These are phyloP conservation scores for Decapterus maruadsi DNA, from an alignment of 2,797 vertebrate species.

Conservation along the genomic window DNA sequence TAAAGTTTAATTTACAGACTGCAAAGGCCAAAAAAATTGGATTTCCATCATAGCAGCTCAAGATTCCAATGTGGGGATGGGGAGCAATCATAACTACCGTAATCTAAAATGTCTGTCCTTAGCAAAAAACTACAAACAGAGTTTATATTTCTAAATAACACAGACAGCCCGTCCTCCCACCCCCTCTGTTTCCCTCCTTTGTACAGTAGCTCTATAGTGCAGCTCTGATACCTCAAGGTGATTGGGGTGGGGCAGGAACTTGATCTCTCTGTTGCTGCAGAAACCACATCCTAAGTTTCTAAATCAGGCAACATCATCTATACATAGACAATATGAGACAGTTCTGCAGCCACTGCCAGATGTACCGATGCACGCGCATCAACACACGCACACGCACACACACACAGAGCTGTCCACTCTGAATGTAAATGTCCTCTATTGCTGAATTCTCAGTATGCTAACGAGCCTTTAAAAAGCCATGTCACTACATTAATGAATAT, in stretches of 20 bases:
- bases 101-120: neutral
- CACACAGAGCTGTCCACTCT: conserved; percentile 48
- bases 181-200: conserved; percentile 30
- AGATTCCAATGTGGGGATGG: conserved; percentile 1
- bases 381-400: conserved; percentile 23
- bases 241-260: conserved; percentile 78
- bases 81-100: too few species aligned
- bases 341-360: conserved; percentile 65
- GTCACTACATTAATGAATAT: conserved; percentile 84
- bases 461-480: conserved; percentile 80
- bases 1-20: neutral
- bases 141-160: conserved; percentile 3
- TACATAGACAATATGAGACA: conserved; percentile 78
- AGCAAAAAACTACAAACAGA: neutral
- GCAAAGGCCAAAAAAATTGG: neutral
- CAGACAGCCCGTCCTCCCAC: conserved; percentile 27
- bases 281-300: conserved; percentile 84
- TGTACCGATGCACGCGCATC: conserved; percentile 52
- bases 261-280: conserved; percentile 81
- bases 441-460: conserved; percentile 85
- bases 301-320: conserved; percentile 82
- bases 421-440: conserved; percentile 82
- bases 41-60: neutral
- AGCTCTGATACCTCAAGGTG: conserved; percentile 79
- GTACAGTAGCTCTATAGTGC: conserved; percentile 70